Evolutionary conservation across 2,797 vertebrate genomes (phyloP).

Genomic region (Serranus cabrilla): DNA sequence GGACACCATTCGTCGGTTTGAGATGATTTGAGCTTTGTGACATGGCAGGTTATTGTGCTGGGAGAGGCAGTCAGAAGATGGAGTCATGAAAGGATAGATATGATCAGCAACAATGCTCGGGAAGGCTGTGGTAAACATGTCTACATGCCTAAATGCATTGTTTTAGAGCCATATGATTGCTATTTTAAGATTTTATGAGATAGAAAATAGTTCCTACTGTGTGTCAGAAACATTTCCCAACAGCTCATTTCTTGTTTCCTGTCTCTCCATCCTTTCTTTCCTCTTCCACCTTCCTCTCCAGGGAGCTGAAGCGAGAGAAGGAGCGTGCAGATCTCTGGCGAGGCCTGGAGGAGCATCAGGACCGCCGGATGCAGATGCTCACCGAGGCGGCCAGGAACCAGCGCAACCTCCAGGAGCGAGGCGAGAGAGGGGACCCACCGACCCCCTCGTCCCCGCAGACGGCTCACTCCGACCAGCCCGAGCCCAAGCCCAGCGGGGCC

Average conservation of each 20-base stretch:
- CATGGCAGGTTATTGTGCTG: no score
- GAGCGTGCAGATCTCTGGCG: constrained; percentile 92
- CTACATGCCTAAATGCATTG: no score
- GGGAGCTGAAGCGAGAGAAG: constrained; percentile 91
- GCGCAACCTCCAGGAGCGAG: constrained; percentile 89
- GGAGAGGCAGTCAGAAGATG: no score
- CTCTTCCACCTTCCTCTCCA: constrained; percentile 44
- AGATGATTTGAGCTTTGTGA: no score
- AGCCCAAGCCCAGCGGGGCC: constrained; percentile 74
- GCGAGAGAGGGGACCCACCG: constrained; percentile 73
- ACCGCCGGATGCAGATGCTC: constrained; percentile 89
- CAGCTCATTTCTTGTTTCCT: background rate
- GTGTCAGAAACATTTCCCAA: background rate
- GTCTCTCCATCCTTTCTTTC: background rate
- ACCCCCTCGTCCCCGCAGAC: constrained; percentile 69
- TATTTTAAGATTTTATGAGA: no score
- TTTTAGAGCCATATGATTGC: no score
- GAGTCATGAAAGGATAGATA: no score
- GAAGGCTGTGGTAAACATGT: no score
- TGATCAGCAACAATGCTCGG: no score
- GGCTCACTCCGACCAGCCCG: constrained; percentile 72
- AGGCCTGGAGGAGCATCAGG: constrained; percentile 90
- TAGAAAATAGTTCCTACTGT: no score
- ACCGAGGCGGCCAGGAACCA: constrained; percentile 90
- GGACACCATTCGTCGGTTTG: no score